Evolutionary conservation across 2,888 invertebrate genomes (phyloP).

Genomic region (Erebia epiphron): DNA sequence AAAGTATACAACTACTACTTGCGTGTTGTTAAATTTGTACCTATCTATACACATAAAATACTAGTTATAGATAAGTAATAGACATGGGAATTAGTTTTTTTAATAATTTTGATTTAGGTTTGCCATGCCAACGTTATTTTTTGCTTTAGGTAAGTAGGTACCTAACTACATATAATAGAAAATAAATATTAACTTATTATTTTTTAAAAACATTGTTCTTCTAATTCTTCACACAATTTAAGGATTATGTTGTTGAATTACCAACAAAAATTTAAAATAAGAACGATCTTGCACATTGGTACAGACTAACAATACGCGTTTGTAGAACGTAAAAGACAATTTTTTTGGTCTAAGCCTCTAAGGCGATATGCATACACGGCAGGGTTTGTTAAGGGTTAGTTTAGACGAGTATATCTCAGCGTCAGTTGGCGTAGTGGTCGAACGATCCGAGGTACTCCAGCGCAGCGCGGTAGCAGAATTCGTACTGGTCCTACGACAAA

Average conservation of each 20-base stretch:
- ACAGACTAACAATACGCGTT: slow-evolving; percentile 2
- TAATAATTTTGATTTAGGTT: background rate
- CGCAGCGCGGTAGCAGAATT: slow-evolving; percentile 99
- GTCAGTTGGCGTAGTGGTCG: slow-evolving; percentile 96
- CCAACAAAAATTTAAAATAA: background rate
- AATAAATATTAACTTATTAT: background rate
- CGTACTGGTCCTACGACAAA: slow-evolving; percentile 95
- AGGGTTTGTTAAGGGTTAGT: slow-evolving; percentile 37
- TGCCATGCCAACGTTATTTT: too few species aligned
- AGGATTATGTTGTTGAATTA: background rate
- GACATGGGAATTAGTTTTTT: background rate
- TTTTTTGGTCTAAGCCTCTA: slow-evolving; percentile 4
- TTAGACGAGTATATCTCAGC: slow-evolving; percentile 78
- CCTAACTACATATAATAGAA: too few species aligned
- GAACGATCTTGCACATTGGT: slow-evolving; percentile 1
- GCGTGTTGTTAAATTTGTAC: background rate
- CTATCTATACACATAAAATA: too few species aligned
- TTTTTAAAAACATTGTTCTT: too few species aligned
- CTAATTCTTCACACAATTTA: background rate
- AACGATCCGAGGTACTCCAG: slow-evolving; percentile 99
- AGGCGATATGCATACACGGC: slow-evolving; percentile 31
- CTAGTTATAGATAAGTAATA: background rate
- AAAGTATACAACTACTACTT: background rate
- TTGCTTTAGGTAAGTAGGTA: too few species aligned
- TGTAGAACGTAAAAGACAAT: background rate